phyloP scores from a whole-genome alignment of 2,797 vertebrate genomes.

The Eulemur coronatus region DNA sequence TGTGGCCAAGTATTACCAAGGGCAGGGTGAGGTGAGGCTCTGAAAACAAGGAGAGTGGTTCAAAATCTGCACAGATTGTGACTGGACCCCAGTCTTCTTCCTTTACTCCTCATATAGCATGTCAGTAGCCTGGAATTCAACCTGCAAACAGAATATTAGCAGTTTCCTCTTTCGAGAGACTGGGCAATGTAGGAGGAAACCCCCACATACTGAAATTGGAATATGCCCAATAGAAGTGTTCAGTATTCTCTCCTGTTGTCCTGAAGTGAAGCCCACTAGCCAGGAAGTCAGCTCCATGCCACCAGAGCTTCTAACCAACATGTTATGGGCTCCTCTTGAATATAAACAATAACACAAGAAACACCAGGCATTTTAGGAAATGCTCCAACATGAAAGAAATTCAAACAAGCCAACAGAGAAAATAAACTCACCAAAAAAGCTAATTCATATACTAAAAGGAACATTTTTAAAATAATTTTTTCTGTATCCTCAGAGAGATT shows the following conservation, averaged over 20 bases:
- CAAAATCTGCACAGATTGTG: background rate
- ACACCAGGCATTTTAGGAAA: background rate
- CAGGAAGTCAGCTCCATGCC: background rate
- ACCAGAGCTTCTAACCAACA: background rate
- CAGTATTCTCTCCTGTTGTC: background rate
- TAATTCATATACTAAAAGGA: background rate
- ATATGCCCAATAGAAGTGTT: background rate
- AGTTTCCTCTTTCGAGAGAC: background rate
- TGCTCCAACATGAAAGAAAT: background rate
- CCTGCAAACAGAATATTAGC: background rate
- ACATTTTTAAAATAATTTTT: background rate
- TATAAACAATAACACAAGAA: background rate
- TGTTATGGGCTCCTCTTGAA: background rate
- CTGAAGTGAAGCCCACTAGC: background rate
- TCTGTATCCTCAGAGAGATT: background rate
- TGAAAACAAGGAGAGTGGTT: background rate
- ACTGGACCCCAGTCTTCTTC: background rate
- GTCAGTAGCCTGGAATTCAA: background rate
- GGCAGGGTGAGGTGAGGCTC: background rate
- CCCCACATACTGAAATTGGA: rapidly evolving
- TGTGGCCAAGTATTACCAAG: rapidly evolving
- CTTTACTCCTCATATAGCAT: background rate
- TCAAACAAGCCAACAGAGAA: background rate
- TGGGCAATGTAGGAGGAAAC: background rate
- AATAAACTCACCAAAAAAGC: background rate